Evolutionary conservation across 2,113 vertebrate genomes (phyloP).

Genomic region (Cisticola juncidis): DNA sequence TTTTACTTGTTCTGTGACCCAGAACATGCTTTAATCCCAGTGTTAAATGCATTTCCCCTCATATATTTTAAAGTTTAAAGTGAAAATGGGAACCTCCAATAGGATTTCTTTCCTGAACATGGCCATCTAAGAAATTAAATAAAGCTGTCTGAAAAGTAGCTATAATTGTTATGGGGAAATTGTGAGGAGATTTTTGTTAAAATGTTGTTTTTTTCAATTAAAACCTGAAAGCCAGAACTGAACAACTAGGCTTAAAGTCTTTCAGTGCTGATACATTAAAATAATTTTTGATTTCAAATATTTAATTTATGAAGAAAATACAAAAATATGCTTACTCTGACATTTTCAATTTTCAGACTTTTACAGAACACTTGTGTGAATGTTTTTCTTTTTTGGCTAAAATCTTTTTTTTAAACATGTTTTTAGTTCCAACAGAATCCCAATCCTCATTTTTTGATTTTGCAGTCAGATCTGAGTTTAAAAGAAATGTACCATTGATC

Average conservation of each 20-base stretch:
- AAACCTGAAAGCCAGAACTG: not conserved
- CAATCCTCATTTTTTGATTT: not conserved
- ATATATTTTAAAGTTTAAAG: not conserved
- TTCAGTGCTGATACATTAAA: not conserved
- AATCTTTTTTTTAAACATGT: not conserved
- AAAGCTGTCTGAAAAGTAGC: not conserved
- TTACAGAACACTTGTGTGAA: not conserved
- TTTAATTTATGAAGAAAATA: not conserved
- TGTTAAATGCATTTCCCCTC: not conserved
- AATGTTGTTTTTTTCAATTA: not conserved
- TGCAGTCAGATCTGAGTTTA: not conserved
- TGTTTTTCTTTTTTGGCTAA: not conserved
- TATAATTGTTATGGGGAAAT: not conserved
- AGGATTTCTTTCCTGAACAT: not conserved
- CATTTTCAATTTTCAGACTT: not conserved
- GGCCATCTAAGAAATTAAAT: not conserved
- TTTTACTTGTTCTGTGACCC: not conserved
- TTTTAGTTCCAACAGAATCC: not conserved
- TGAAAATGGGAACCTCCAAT: not conserved
- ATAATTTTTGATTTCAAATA: not conserved
- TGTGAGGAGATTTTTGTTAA: not conserved
- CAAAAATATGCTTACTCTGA: not conserved
- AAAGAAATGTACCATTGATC: slow-evolving; percentile 1
- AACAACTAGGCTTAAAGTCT: not conserved
- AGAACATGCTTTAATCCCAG: not conserved